Evolutionary conservation across 2,888 invertebrate species (phyloP), one percentile per base, ranked within the genome.

Genomic region (Pyralis farinalis): DNA sequence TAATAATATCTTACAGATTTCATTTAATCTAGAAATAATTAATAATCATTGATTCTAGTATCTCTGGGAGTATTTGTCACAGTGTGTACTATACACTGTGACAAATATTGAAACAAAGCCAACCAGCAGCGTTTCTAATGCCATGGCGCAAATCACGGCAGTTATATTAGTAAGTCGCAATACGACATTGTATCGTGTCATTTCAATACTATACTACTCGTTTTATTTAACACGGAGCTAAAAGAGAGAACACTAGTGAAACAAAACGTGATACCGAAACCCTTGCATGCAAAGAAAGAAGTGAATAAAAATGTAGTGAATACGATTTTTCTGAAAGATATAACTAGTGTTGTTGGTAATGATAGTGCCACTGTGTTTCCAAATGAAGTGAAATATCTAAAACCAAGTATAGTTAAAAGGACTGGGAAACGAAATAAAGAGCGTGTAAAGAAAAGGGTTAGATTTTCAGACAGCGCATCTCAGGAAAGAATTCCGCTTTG

Each of bases 371-470:
- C 49, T 50, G 63, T 55, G 53, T 53, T 49, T 40, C 44, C 54
- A 47, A 71, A 56, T 60, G 78, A 75, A 70, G 71, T 75, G 63
- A 79, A 69, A 71, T 67, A 60, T 55, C 60, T 59, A 47, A 83
- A 79, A 58, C 67, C 79, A 43, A 81, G 72, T 61, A 72, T 81
- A 58, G 66, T 65, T 55, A 74, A 68, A 64, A 69, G 56, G 48
- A 76, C 60, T 40, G 60, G 61, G 42, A 72, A 68, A 63, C 60
- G 59, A 55, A 49, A 52, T 49, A 64, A 61, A 57, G 51, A 61
- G 44, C 64, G 58, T 47, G 51, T 51, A 43, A 83, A 81, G 73
- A 85, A 86, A 74, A 75, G 69, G 66, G 84, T 86, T 55, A 68
- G 75, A 55, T 86, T 86, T 54, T 67, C 61, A 48, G 84, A 82